Conservation (phyloP, 2,888 invertebrate genomes). For the Archips crataeganus region DNA sequence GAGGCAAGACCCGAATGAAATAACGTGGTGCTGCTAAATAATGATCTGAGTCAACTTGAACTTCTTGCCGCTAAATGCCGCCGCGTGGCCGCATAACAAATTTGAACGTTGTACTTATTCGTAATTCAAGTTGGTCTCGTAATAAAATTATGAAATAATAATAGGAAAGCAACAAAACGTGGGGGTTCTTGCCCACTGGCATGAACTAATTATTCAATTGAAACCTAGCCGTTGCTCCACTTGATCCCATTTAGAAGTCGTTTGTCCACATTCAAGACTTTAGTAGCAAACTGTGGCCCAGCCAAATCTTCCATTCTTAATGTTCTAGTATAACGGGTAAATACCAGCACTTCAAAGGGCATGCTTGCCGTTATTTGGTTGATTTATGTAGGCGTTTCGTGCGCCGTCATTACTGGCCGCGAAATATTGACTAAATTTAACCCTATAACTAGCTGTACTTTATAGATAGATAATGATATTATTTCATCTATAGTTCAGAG, state of each 20-base stretch:
- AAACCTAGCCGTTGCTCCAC: conserved; percentile 57
- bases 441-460: background rate
- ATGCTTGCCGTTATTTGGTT: background rate
- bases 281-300: conserved; percentile 48
- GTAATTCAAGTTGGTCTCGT: background rate
- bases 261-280: conserved; percentile 51
- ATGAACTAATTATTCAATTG: conserved; percentile 61
- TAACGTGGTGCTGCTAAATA: background rate
- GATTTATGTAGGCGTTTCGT: conserved; percentile 2
- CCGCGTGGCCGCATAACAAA: background rate
- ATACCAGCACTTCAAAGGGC: background rate
- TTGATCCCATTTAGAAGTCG: conserved; percentile 51
- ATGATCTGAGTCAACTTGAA: background rate
- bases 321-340: conserved; percentile 11
- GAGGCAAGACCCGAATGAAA: background rate
- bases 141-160: conserved; percentile 5
- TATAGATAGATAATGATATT: background rate
- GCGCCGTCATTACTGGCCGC: background rate
- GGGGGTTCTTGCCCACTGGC: background rate
- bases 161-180: background rate
- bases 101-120: background rate
- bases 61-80: background rate
- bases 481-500: background rate
- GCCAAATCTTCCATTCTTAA: conserved; percentile 46
- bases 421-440: background rate